These are phyloP conservation scores for Micronisus gabar DNA, from an alignment of 2,113 vertebrate species.

Conservation along the genomic window DNA sequence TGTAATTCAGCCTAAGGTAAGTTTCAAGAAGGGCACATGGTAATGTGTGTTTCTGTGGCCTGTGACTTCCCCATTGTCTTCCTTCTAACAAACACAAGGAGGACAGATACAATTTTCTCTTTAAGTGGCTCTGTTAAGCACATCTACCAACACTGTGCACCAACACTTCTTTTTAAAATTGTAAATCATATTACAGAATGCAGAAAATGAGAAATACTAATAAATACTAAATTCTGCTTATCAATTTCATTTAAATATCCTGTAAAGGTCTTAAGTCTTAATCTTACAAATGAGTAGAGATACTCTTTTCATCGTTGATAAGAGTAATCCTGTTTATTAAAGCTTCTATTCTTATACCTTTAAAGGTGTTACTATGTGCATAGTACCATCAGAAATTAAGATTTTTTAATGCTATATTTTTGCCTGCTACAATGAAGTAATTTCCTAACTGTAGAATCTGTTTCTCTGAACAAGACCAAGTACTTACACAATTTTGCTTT, in stretches of 20 bases:
- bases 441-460: background rate
- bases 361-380: background rate
- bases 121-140: background rate
- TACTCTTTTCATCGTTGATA: background rate
- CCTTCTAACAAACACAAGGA: background rate
- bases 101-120: background rate
- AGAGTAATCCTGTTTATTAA: background rate
- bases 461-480: background rate
- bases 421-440: background rate
- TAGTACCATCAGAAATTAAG: background rate
- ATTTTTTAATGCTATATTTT: background rate
- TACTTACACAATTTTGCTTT: background rate
- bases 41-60: background rate
- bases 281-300: background rate
- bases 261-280: background rate
- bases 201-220: background rate
- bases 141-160: background rate
- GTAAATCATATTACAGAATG: background rate
- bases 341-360: background rate
- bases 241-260: background rate
- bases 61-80: background rate
- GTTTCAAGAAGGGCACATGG: background rate
- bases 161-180: background rate
- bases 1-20: background rate
- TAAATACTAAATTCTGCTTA: background rate